Conservation (phyloP, 1,140 invertebrate genomes). For the silkworm (Bombyx mori) region DNA sequence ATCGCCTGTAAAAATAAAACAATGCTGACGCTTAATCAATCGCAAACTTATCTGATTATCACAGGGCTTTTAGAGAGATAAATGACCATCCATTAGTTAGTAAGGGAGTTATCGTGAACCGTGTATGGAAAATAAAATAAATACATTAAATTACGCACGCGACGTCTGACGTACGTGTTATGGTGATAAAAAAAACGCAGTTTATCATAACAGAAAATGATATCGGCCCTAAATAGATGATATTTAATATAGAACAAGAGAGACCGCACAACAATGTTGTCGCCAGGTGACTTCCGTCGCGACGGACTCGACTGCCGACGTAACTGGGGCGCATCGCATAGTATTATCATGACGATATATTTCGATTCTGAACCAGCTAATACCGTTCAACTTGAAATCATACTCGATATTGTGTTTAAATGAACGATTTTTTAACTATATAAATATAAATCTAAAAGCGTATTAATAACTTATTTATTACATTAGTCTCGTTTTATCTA, state of each 20-base stretch:
- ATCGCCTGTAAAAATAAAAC: conserved; percentile 46
- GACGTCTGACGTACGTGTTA: no score
- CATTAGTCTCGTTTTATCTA: no score
- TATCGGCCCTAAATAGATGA: neutral
- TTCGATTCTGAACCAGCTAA: no score
- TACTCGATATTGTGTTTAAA: no score
- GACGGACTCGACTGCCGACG: conserved; percentile 29
- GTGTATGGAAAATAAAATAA: neutral
- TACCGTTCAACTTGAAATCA: no score
- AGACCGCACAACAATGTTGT: conserved; percentile 61
- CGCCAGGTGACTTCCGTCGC: conserved; percentile 59
- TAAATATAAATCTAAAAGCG: no score
- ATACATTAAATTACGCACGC: neutral
- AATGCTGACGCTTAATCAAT: neutral
- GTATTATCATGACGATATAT: conserved; percentile 2
- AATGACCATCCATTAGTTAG: neutral
- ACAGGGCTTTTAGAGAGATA: conserved; percentile 16
- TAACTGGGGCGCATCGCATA: conserved; percentile 52
- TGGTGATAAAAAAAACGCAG: no score
- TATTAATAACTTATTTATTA: no score
- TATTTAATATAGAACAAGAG: conserved; percentile 17
- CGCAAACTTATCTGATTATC: neutral
- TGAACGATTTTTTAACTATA: no score
- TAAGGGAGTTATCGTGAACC: neutral
- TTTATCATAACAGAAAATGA: no score